These are phyloP conservation scores for Drosophila nigricruria DNA, from an alignment of 2,888 invertebrate species.

Conservation along the genomic window DNA sequence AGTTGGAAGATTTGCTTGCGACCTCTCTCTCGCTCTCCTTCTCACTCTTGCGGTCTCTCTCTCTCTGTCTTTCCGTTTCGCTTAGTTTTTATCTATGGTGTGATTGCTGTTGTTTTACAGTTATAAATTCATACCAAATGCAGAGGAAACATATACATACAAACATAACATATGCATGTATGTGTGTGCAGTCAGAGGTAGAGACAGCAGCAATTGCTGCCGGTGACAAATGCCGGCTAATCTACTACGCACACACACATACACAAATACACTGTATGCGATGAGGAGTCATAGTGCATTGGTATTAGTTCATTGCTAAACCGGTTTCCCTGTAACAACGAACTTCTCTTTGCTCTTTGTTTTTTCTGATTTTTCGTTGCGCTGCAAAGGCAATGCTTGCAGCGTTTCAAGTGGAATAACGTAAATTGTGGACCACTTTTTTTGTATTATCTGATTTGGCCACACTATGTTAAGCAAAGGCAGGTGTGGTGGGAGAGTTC, in stretches of 20 bases:
- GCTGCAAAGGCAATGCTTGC: slow-evolving; percentile 22
- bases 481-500: slow-evolving; percentile 24
- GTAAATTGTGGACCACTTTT: slow-evolving; percentile 20
- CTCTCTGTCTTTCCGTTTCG: slow-evolving; percentile 14
- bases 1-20: slow-evolving; percentile 24
- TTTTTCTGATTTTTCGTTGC: slow-evolving; percentile 28
- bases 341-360: slow-evolving; percentile 13
- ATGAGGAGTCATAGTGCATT: slow-evolving; percentile 21
- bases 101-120: slow-evolving; percentile 44
- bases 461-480: slow-evolving; percentile 9
- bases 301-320: slow-evolving; percentile 37
- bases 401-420: slow-evolving; percentile 16
- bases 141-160: slow-evolving; percentile 24
- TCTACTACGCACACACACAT: slow-evolving; percentile 13
- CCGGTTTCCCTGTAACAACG: slow-evolving; percentile 54
- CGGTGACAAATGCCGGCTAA: slow-evolving; percentile 61
- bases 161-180: background rate
- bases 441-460: slow-evolving; percentile 14
- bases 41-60: background rate
- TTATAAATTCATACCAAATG: slow-evolving; percentile 36
- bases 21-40: background rate
- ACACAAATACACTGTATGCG: slow-evolving; percentile 23
- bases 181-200: background rate
- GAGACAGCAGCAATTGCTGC: slow-evolving; percentile 18
- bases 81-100: slow-evolving; percentile 21